phyloP scores from a whole-genome alignment of 2,113 vertebrate species.

The Ellobius talpinus region DNA sequence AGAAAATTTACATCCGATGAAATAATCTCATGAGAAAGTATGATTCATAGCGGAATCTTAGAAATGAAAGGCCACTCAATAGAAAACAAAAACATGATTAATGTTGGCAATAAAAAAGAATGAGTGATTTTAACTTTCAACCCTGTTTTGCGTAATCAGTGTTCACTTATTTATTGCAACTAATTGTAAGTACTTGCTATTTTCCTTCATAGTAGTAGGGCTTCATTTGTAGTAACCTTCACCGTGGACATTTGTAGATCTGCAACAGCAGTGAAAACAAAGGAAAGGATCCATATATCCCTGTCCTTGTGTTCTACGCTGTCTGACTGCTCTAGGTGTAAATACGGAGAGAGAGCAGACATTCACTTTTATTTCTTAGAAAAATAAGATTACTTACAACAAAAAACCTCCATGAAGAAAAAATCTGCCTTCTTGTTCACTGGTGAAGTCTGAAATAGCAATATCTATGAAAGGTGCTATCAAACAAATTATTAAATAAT shows the following conservation, averaged over 20 bases:
- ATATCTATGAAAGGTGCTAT: background rate
- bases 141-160: background rate
- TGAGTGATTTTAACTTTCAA: background rate
- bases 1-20: conserved; percentile 50
- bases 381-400: background rate
- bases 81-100: background rate
- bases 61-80: conserved; percentile 30
- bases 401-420: background rate
- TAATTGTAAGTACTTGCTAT: background rate
- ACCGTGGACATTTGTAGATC: background rate
- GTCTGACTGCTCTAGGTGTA: background rate
- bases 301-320: too few species aligned
- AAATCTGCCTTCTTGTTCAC: background rate
- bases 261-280: conserved; percentile 6
- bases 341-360: background rate
- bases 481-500: background rate
- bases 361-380: background rate
- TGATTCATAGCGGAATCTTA: conserved; percentile 16
- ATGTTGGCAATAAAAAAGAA: background rate
- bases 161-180: conserved; percentile 27
- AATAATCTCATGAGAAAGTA: background rate
- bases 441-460: background rate
- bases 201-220: background rate
- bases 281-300: background rate
- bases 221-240: background rate